These are phyloP conservation scores for Thera obeliscata DNA, from an alignment of 2,888 invertebrate genomes.

Conservation along the genomic window DNA sequence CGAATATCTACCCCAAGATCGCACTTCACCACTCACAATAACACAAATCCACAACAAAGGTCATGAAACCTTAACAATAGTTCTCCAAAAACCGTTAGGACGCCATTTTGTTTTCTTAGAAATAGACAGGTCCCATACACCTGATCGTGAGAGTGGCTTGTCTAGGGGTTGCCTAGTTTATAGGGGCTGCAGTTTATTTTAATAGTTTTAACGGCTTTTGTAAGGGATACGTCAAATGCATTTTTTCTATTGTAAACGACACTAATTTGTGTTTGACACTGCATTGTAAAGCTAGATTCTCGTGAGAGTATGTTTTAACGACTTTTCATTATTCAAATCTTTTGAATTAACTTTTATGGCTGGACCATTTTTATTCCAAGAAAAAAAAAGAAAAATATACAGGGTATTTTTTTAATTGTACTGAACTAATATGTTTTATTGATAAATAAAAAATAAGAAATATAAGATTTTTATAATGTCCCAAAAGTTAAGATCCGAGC, in stretches of 20 bases:
- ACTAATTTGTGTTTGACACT: constrained; percentile 52
- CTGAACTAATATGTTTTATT: no score
- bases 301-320: constrained; percentile 49
- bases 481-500: no score
- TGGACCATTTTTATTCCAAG: not conserved
- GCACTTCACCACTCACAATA: constrained; percentile 47
- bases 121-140: constrained; percentile 63
- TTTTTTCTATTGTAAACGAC: constrained; percentile 41
- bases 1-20: constrained; percentile 45
- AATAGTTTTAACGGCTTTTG: constrained; percentile 59
- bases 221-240: constrained; percentile 30
- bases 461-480: no score
- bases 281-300: constrained; percentile 40
- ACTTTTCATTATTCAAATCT: constrained; percentile 4
- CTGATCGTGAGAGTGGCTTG: constrained; percentile 66
- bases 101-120: constrained; percentile 61
- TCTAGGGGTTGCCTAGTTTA: constrained; percentile 47
- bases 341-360: not conserved
- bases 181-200: constrained; percentile 50
- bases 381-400: no score
- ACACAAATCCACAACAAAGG: constrained; percentile 51
- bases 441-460: no score
- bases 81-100: constrained; percentile 60
- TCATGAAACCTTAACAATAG: constrained; percentile 53
- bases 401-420: no score